Evolutionary conservation across 2,888 invertebrate species (phyloP).

Genomic region (Endotricha flammealis): DNA sequence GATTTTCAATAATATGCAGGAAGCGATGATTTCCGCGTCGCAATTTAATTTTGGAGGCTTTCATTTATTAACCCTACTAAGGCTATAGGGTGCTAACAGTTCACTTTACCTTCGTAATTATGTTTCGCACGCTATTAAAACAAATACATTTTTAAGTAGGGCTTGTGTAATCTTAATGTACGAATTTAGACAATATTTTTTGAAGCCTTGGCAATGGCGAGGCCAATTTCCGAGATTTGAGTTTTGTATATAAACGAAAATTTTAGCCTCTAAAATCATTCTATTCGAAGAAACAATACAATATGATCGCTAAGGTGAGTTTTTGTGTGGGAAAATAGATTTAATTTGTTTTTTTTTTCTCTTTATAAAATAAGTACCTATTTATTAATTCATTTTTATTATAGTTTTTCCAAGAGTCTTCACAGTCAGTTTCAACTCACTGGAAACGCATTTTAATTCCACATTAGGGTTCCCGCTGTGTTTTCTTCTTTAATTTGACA

Average conservation of each 20-base stretch:
- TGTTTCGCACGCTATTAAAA: conserved; percentile 26
- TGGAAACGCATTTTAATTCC: no score
- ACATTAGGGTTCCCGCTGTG: no score
- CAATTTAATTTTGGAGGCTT: neutral
- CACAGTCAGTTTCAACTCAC: no score
- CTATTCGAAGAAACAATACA: conserved; percentile 31
- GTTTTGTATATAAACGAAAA: conserved; percentile 52
- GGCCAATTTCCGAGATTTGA: conserved; percentile 45
- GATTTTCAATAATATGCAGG: neutral
- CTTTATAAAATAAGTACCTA: no score
- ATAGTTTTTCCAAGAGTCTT: no score
- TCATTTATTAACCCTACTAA: neutral
- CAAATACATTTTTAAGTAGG: conserved; percentile 32
- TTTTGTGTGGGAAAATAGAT: neutral
- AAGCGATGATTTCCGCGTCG: neutral
- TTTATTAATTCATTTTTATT: no score
- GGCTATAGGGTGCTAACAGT: neutral
- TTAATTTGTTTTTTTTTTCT: no score
- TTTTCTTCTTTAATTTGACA: no score
- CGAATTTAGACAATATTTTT: conserved; percentile 35
- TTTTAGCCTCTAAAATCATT: conserved; percentile 41
- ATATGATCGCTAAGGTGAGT: conserved; percentile 56
- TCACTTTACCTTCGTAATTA: conserved; percentile 20
- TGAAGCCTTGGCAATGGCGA: conserved; percentile 48
- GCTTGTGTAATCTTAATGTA: conserved; percentile 32